Conservation (phyloP, 2,797 vertebrate genomes). For the Chelmon rostratus region DNA sequence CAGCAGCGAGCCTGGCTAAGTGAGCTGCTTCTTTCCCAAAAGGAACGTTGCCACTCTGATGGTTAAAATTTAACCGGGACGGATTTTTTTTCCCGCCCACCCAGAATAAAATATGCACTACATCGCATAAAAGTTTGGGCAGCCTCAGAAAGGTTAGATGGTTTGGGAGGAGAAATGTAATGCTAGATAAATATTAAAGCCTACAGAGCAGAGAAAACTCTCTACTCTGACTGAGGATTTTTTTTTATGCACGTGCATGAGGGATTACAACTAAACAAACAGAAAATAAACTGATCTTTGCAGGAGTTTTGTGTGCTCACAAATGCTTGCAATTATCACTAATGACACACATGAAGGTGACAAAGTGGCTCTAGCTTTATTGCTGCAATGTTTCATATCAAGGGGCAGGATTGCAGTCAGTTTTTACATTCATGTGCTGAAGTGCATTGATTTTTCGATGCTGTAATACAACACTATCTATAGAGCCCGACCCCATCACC, state of each 20-base stretch:
- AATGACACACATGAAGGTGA: background rate
- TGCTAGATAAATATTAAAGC: slow-evolving; percentile 14
- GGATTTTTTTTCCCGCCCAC: background rate
- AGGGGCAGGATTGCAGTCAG: background rate
- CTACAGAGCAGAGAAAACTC: background rate
- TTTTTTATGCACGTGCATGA: background rate
- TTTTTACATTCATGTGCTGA: background rate
- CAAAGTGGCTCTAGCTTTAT: background rate
- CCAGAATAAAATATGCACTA: slow-evolving; percentile 34
- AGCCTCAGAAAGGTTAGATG: slow-evolving; percentile 1
- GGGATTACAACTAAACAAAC: background rate
- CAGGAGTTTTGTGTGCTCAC: background rate
- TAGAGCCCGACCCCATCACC: background rate
- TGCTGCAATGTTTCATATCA: background rate
- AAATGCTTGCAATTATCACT: background rate
- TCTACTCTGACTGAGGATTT: background rate
- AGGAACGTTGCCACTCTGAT: slow-evolving; percentile 2
- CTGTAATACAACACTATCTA: background rate
- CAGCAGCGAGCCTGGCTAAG: background rate
- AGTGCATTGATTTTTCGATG: background rate
- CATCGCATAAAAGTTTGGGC: background rate
- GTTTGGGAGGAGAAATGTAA: slow-evolving; percentile 16
- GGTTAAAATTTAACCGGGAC: slow-evolving; percentile 24
- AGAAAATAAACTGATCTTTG: background rate
- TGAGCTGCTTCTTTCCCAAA: slow-evolving; percentile 15